Percentiles rank a stretch among this genome's conserved stretches.
These are phyloP conservation scores for Lapara coniferarum DNA, from an alignment of 2,888 invertebrate genomes.

Conservation along the genomic window DNA sequence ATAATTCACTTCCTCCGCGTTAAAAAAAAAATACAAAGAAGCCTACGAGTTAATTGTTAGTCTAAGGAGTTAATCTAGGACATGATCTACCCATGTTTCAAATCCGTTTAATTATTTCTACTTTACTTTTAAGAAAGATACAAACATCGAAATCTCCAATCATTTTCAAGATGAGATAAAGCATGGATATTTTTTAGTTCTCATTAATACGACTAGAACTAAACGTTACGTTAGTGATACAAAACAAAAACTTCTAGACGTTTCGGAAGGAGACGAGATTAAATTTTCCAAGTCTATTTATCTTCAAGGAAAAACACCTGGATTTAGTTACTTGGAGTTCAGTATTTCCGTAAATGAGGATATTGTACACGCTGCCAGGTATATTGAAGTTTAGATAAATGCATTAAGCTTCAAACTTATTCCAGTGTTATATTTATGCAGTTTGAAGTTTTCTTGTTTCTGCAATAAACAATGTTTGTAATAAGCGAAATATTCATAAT, in stretches of 20 bases:
- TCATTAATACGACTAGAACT: background rate
- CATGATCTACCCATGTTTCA: too few species aligned
- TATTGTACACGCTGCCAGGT: background rate
- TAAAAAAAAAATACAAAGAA: too few species aligned
- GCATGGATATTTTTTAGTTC: background rate
- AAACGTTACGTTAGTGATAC: background rate
- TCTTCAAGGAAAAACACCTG: conserved; percentile 19
- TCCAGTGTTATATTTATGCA: background rate
- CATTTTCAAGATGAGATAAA: too few species aligned
- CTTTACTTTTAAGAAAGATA: too few species aligned
- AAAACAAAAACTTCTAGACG: background rate
- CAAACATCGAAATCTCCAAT: too few species aligned
- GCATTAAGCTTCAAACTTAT: background rate
- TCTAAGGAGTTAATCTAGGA: too few species aligned
- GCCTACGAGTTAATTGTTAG: too few species aligned
- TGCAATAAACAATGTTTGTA: background rate
- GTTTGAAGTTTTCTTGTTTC: background rate
- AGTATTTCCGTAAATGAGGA: conserved; percentile 26
- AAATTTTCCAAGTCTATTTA: conserved; percentile 13
- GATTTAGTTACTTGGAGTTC: conserved; percentile 3
- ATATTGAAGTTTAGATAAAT: conserved; percentile 14
- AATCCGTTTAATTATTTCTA: too few species aligned
- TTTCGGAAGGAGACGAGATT: background rate
- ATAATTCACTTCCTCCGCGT: too few species aligned
- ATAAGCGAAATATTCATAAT: background rate